Evolutionary conservation across 2,797 vertebrate genomes (phyloP).

Genomic region (Hippoglossus hippoglossus): DNA sequence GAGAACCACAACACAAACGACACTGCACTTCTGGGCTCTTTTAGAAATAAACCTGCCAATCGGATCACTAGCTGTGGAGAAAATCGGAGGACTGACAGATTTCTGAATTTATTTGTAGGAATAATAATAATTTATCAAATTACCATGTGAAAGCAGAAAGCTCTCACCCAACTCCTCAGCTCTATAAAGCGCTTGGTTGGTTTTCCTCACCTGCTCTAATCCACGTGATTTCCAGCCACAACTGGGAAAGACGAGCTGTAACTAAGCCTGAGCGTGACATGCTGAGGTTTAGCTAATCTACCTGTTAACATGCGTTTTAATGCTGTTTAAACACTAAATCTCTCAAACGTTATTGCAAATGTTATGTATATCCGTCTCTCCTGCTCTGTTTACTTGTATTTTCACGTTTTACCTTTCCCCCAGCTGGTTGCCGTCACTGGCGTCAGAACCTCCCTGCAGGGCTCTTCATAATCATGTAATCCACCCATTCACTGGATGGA

Average conservation of each 20-base stretch:
- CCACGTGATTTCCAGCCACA: no score
- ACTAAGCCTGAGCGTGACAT: not conserved
- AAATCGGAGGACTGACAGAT: no score
- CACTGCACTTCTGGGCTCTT: no score
- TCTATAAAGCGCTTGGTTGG: no score
- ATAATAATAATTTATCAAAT: no score
- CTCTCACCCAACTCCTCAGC: no score
- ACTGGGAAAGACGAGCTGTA: not conserved
- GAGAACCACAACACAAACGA: no score
- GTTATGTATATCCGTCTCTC: not conserved
- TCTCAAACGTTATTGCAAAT: not conserved
- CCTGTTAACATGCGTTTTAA: not conserved
- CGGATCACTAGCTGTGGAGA: no score
- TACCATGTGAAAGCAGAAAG: no score
- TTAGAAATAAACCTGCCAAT: no score
- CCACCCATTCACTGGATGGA: conserved; percentile 61
- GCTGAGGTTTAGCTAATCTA: not conserved
- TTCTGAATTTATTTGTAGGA: no score
- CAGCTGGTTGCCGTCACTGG: conserved; percentile 42
- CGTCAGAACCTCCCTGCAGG: conserved; percentile 51
- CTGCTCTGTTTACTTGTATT: conserved; percentile 20
- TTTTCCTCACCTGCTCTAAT: no score
- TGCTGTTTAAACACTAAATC: not conserved
- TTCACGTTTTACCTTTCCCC: conserved; percentile 19
- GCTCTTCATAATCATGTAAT: conserved; percentile 71